Percentiles rank a stretch among this genome's conserved stretches.
phyloP scores from a whole-genome alignment of 1,140 invertebrate species.

The Helicoverpa armigera region DNA sequence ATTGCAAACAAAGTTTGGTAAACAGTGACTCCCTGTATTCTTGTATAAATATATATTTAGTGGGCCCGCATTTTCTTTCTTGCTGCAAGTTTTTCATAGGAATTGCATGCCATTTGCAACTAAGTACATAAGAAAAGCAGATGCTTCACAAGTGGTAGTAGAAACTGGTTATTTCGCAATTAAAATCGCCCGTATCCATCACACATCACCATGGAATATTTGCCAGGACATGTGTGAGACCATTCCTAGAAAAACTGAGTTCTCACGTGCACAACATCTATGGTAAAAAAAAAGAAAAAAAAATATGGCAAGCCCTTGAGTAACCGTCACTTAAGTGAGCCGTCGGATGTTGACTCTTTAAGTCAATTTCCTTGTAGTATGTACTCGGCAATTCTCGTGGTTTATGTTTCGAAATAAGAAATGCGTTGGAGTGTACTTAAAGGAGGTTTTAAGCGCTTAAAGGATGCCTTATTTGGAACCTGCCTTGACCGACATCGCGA shows the following conservation, averaged over 20 bases:
- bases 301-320: constrained; percentile 54
- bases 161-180: constrained; percentile 44
- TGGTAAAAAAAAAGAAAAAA: constrained; percentile 75
- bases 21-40: constrained; percentile 1
- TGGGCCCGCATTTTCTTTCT: neutral
- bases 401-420: constrained; percentile 44
- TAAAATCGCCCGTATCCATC: constrained; percentile 44
- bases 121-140: constrained; percentile 33
- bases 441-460: constrained; percentile 9
- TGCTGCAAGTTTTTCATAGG: neutral
- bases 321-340: constrained; percentile 50
- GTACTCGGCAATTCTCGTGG: constrained; percentile 17
- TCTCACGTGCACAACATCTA: constrained; percentile 76
- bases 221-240: constrained; percentile 44
- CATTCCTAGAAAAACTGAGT: constrained; percentile 74
- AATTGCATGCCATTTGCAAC: neutral
- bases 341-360: constrained; percentile 57
- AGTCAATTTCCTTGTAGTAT: constrained; percentile 39
- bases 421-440: constrained; percentile 38
- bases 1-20: neutral
- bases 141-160: constrained; percentile 16
- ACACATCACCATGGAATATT: constrained; percentile 15
- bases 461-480: constrained; percentile 21
- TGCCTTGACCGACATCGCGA: constrained; percentile 23
- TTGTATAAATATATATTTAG: constrained; percentile 8